phyloP scores from a whole-genome alignment of 2,113 vertebrate genomes.

The Brachypteracias leptosomus region DNA sequence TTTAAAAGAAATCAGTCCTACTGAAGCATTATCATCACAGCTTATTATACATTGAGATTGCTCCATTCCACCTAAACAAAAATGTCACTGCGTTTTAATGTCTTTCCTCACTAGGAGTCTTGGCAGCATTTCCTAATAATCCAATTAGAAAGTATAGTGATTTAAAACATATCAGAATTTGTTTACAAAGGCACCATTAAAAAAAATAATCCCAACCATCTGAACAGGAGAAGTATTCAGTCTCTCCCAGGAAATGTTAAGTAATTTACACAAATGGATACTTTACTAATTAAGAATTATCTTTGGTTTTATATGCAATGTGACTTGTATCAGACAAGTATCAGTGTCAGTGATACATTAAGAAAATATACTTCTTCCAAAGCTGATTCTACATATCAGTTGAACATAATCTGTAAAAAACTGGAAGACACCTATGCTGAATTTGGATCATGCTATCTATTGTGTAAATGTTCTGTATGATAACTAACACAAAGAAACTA shows the following conservation, averaged over 20 bases:
- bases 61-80: neutral
- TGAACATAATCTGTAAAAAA: neutral
- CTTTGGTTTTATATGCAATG: neutral
- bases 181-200: neutral
- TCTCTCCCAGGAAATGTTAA: neutral
- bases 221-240: neutral
- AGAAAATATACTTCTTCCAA: neutral
- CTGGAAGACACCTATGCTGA: neutral
- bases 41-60: neutral
- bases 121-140: neutral
- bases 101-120: neutral
- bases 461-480: neutral
- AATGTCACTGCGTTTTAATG: neutral
- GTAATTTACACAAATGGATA: neutral
- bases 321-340: neutral
- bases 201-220: neutral
- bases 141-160: neutral
- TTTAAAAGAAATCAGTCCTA: neutral
- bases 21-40: neutral
- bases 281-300: neutral
- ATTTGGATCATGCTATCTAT: neutral
- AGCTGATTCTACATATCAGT: neutral
- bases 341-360: neutral
- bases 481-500: neutral
- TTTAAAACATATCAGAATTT: neutral